Conservation (phyloP, 2,888 invertebrate genomes). For the Linnaemya tessellans region DNA sequence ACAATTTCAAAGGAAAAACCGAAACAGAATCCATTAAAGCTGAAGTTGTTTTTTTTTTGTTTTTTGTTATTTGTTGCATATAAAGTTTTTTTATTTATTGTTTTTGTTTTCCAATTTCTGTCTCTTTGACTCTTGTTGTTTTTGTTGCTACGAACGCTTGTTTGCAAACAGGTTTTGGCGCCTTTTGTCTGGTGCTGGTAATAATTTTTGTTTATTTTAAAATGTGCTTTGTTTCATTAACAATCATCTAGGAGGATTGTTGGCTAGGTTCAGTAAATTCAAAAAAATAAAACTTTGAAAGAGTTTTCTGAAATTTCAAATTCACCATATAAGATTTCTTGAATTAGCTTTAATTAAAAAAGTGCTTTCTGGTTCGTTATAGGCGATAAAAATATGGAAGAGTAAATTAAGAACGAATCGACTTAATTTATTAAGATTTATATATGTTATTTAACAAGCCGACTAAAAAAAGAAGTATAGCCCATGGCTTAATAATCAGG, state of each 20-base stretch:
- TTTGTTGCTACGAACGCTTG: conserved; percentile 42
- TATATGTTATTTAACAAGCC: too few relatives aligned
- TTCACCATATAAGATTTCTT: too few relatives aligned
- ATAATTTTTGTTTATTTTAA: conserved; percentile 31
- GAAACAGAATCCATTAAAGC: conserved; percentile 70
- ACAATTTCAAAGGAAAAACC: conserved; percentile 66
- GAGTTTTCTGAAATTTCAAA: too few relatives aligned
- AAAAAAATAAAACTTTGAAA: background rate
- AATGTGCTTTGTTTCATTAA: background rate
- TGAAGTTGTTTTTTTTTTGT: conserved; percentile 58
- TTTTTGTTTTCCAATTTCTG: conserved; percentile 39
- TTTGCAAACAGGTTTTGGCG: conserved; percentile 69
- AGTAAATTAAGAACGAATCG: too few relatives aligned
- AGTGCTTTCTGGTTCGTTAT: too few relatives aligned
- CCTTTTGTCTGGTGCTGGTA: conserved; percentile 50
- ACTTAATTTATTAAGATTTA: too few relatives aligned
- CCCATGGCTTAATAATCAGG: too few relatives aligned
- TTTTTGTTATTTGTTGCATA: conserved; percentile 60
- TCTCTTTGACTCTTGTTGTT: conserved; percentile 17
- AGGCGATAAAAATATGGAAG: too few relatives aligned
- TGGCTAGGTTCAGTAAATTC: background rate
- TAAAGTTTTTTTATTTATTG: conserved; percentile 49
- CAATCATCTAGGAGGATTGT: conserved; percentile 23
- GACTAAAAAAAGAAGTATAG: too few relatives aligned
- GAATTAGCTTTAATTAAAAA: too few relatives aligned